Conservation (phyloP, 1,140 invertebrate genomes). For the Apis mellifera region Amel_HAv3.1 CM009936.2:8160001-8160500, state of each 20-base stretch:
- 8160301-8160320: too few species aligned
- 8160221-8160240: too few species aligned
- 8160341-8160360: constrained; percentile 22
- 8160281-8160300: too few species aligned
- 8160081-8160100: neutral
- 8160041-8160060: neutral
- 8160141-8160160: too few species aligned
- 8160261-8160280: too few species aligned
- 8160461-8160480: too few species aligned
- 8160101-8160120: too few species aligned
- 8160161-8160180: too few species aligned
- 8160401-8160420: constrained; percentile 5
- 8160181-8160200: too few species aligned
- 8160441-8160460: neutral
- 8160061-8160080: constrained; percentile 27
- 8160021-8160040: constrained; percentile 2
- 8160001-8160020: constrained; percentile 8
- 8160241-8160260: too few species aligned
- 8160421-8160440: constrained; percentile 43
- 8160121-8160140: too few species aligned
- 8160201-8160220: too few species aligned
- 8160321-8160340: neutral
- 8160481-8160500: neutral
- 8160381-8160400: constrained; percentile 30
- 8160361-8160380: constrained; percentile 22